A percentile compares a stretch with the other conserved stretches of the same genome.
These are phyloP conservation scores for Enteromius thamalakanensis DNA, from an alignment of 2,797 vertebrate species.

Conservation along the genomic window DNA sequence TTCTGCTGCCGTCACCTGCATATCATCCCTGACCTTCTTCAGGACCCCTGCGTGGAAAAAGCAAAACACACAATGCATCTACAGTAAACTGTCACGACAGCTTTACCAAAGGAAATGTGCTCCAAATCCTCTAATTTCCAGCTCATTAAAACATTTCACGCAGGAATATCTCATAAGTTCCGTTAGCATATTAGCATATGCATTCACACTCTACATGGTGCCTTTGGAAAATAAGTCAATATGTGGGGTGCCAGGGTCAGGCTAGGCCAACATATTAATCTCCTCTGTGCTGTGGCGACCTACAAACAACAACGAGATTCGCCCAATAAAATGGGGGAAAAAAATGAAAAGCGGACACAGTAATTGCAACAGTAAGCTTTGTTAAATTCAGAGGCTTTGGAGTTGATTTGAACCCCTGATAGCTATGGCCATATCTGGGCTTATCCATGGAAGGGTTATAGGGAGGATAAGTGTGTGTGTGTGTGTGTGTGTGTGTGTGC, in stretches of 20 bases:
- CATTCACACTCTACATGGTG: slow-evolving; percentile 29
- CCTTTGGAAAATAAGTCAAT: slow-evolving; percentile 44
- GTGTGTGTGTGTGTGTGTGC: slow-evolving; percentile 60
- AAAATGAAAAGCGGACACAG: slow-evolving; percentile 42
- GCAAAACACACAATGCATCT: slow-evolving; percentile 13
- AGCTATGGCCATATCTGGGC: slow-evolving; percentile 64
- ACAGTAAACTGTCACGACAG: slow-evolving; percentile 14
- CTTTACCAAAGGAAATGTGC: slow-evolving; percentile 10
- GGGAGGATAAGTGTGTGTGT: slow-evolving; percentile 60
- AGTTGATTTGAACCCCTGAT: slow-evolving; percentile 76
- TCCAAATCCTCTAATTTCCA: slow-evolving; percentile 39
- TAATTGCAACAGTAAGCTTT: slow-evolving; percentile 62
- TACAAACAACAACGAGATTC: slow-evolving; percentile 58
- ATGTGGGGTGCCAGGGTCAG: slow-evolving; percentile 35
- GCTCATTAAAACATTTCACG: slow-evolving; percentile 34
- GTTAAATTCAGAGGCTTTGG: slow-evolving; percentile 70
- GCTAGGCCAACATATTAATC: slow-evolving; percentile 53
- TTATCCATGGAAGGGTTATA: slow-evolving; percentile 68
- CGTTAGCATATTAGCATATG: slow-evolving; percentile 27
- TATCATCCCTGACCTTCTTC: slow-evolving; percentile 70
- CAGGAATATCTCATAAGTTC: slow-evolving; percentile 10
- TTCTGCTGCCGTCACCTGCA: slow-evolving; percentile 56
- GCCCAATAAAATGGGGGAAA: slow-evolving; percentile 39
- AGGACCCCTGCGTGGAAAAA: slow-evolving; percentile 64
- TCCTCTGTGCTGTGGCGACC: slow-evolving; percentile 53